Evolutionary conservation across 2,113 vertebrate species (phyloP).

Genomic region (Gymnocephalus cernua): DNA sequence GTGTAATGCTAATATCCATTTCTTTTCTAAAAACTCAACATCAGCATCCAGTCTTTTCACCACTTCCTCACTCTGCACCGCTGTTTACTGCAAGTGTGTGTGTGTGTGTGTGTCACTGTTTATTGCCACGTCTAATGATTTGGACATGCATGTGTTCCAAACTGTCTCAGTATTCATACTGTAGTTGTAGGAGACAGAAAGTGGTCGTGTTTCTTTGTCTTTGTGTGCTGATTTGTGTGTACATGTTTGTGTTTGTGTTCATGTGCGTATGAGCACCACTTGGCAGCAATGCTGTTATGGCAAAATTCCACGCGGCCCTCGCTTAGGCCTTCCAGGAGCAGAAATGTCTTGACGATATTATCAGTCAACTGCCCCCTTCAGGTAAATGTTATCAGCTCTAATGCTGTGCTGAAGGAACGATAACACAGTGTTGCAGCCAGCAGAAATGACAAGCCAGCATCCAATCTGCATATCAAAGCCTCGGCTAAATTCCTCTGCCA

Average conservation of each 20-base stretch:
- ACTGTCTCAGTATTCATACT: conserved; percentile 44
- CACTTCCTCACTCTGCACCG: neutral
- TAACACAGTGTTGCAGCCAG: conserved; percentile 72
- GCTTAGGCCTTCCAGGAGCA: conserved; percentile 55
- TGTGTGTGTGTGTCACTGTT: conserved; percentile 12
- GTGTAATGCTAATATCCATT: neutral
- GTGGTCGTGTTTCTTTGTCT: conserved; percentile 35
- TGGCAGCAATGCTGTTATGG: conserved; percentile 21
- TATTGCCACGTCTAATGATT: conserved; percentile 31
- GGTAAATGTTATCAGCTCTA: conserved; percentile 77
- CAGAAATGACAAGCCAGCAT: conserved; percentile 71
- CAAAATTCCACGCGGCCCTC: conserved; percentile 20
- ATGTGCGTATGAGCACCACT: neutral
- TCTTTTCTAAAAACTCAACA: conserved; percentile 11
- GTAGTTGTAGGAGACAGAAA: conserved; percentile 42
- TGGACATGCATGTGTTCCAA: conserved; percentile 27
- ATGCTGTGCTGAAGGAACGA: conserved; percentile 65
- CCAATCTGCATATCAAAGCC: conserved; percentile 81
- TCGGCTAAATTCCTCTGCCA: conserved; percentile 71
- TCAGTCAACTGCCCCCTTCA: conserved; percentile 76
- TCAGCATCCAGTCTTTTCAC: conserved; percentile 31
- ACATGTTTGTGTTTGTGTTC: neutral
- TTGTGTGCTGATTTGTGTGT: conserved; percentile 22
- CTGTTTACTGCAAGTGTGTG: conserved; percentile 6
- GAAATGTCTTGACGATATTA: conserved; percentile 67